Base-by-base conservation (phyloP, 2,888 invertebrate species). In the Cetonia aurata region DNA sequence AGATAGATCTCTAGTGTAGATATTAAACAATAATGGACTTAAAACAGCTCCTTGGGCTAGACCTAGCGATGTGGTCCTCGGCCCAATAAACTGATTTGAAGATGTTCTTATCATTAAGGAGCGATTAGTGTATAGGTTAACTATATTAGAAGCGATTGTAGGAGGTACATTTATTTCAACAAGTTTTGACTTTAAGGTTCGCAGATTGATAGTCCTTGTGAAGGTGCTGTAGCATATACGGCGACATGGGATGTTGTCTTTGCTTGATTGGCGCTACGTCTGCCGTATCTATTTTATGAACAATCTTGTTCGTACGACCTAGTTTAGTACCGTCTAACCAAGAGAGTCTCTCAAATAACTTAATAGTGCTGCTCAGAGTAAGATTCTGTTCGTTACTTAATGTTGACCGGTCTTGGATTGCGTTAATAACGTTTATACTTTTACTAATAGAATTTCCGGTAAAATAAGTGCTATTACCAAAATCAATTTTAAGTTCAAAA, bases 221-320 rank as follows among this genome's bases (percentile, higher is more conserved):
- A 0, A 72, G 53, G 10, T 44, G 46, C 13, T 44, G 50, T 33
- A 70, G 50, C 52, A 73, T 73, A n/a, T 56, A 68, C 3, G 74
- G 75, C 0, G 76, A 76, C 19, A 77, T 17, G 3, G 71, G 74
- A 62, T 73, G 71, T 31, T 74, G 70, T 13, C 75, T 48, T 57
- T 74, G 73, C 31, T 75, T 76, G 9, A 76, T 56, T 0, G 75
- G 75, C 6, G 1, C n/a, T 3, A 69, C 52, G 6, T 71, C 62
- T 6, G 72, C 74, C 3, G 75, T 74, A 44, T 73, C 72, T 42
- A 72, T 72, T 9, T 53, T 44, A 44, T 44, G 44, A 1, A 44
- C 44, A n/a, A 44, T 44, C 6, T 44, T 44, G 13, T 44, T 44
- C 1, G 44, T 44, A n/a, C 44, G 10, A n/a, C 44, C 44, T 3